Conservation (phyloP, 2,113 vertebrate genomes). For the Argyrosomus japonicus region DNA sequence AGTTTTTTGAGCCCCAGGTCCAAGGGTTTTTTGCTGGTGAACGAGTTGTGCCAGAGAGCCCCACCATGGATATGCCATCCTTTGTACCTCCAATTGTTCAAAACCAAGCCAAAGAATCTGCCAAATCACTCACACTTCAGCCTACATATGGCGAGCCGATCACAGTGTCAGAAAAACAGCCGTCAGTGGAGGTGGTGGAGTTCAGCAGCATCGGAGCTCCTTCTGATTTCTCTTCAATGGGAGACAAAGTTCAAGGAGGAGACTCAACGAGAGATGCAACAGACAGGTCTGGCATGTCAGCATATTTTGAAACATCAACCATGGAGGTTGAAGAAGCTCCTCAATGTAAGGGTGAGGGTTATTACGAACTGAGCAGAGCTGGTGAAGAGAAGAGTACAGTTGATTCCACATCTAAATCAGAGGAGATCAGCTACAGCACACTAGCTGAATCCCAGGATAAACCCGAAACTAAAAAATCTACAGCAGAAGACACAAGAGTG, state of each 20-base stretch:
- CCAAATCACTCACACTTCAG: slow-evolving; percentile 71
- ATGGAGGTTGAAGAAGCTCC: slow-evolving; percentile 85
- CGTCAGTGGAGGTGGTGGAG: slow-evolving; percentile 82
- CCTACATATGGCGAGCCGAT: slow-evolving; percentile 76
- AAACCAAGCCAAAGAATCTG: slow-evolving; percentile 79
- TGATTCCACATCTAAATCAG: slow-evolving; percentile 60
- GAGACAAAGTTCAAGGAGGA: slow-evolving; percentile 65
- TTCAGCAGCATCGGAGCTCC: slow-evolving; percentile 75
- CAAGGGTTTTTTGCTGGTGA: slow-evolving; percentile 79
- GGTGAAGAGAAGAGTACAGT: slow-evolving; percentile 83
- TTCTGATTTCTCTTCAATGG: slow-evolving; percentile 62
- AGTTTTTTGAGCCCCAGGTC: slow-evolving; percentile 76
- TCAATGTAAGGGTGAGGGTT: slow-evolving; percentile 86
- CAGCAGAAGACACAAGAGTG: slow-evolving; percentile 84
- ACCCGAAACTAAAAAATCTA: slow-evolving; percentile 83
- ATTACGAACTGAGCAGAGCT: slow-evolving; percentile 94
- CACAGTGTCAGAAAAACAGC: slow-evolving; percentile 83
- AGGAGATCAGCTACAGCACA: slow-evolving; percentile 89
- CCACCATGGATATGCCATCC: slow-evolving; percentile 78
- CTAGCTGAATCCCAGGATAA: slow-evolving; percentile 86
- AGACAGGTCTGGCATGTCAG: slow-evolving; percentile 96
- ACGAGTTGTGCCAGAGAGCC: slow-evolving; percentile 78
- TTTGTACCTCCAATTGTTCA: slow-evolving; percentile 76
- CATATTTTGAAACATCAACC: slow-evolving; percentile 98
- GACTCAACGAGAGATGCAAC: slow-evolving; percentile 75